Base-by-base conservation (phyloP, 2,113 vertebrate species). In the Notiomystis cincta region DNA sequence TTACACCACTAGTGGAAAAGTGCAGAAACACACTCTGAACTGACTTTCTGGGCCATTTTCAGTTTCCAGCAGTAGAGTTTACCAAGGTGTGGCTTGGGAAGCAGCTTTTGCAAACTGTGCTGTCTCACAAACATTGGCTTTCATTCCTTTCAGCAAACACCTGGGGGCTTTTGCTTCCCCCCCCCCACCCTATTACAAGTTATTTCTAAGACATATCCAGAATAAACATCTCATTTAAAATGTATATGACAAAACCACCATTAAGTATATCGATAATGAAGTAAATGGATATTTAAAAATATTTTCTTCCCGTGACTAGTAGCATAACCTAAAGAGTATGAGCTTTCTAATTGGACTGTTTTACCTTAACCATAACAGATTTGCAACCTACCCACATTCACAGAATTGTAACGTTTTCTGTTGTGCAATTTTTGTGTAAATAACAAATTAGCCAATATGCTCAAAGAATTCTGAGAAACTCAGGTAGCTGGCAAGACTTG, bases 161-260 rank as follows among this genome's bases (percentile, higher is more conserved):
- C 60, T 81, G 57, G 9, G 3, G 11, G 5, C 4, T 16, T 62
- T 27, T 44, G 3, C 10, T 10, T 45, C 35, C 15, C 3, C 0
- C 8, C 35, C 35, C 22, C 27, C 23, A 50, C 25, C 17, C 22
- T 71, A 86, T 67, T 69, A 48, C 10, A 69, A 65, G 14, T 57
- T 87, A 57, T 70, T 93, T 91, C 28, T 81, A 73, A 82, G 45
- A 53, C 20, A 67, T 5, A 58, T 4, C 2, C 9, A 73, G 42
- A 87, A 27, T 53, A 61, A 92, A n/a, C 9, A 28, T 7, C 28
- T 72, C 4, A 11, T 87, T 92, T 67, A 62, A 66, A 45, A 60
- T 7, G 16, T 28, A 24, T 27, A 58, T 62, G 27, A 56, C 27
- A 58, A 73, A 87, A 45, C 7, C 73, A 35, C 25, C 61, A 62